phyloP scores from a whole-genome alignment of 2,113 vertebrate genomes.

The Trichomycterus rosablanca region DNA sequence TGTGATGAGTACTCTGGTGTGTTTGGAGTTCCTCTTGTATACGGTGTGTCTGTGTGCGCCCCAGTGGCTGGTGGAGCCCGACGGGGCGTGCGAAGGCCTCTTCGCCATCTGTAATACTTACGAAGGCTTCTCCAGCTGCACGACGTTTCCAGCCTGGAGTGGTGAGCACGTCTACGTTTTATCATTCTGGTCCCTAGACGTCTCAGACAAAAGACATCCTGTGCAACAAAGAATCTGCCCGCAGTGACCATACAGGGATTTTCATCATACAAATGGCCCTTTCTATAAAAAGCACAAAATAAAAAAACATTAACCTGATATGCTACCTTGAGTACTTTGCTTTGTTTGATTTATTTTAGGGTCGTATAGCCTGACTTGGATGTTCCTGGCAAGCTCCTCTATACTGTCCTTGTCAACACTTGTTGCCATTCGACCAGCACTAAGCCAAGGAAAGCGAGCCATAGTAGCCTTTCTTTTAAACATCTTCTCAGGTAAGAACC shows the following conservation, averaged over 20 bases:
- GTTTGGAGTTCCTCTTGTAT: constrained; percentile 49
- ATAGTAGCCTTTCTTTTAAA: constrained; percentile 40
- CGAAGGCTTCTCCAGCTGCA: constrained; percentile 42
- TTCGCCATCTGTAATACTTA: constrained; percentile 37
- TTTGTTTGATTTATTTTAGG: constrained; percentile 28
- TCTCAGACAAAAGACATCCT: neutral
- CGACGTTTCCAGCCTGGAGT: constrained; percentile 39
- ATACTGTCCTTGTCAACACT: constrained; percentile 39
- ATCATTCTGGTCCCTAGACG: neutral
- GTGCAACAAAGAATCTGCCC: neutral
- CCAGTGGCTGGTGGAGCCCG: constrained; percentile 35
- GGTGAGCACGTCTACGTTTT: constrained; percentile 26
- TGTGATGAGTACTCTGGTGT: constrained; percentile 46
- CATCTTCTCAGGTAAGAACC: constrained; percentile 41
- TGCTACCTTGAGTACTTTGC: neutral
- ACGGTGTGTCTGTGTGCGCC: constrained; percentile 48
- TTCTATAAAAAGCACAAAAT: neutral
- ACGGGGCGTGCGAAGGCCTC: constrained; percentile 40
- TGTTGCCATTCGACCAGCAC: constrained; percentile 35
- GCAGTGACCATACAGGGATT: neutral
- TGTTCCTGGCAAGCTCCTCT: constrained; percentile 46
- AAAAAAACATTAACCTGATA: neutral
- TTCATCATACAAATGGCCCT: neutral
- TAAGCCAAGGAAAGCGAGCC: constrained; percentile 34
- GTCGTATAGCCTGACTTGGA: constrained; percentile 49